phyloP scores from a whole-genome alignment of 1,140 invertebrate genomes.

The Pogonus chalceus region DNA sequence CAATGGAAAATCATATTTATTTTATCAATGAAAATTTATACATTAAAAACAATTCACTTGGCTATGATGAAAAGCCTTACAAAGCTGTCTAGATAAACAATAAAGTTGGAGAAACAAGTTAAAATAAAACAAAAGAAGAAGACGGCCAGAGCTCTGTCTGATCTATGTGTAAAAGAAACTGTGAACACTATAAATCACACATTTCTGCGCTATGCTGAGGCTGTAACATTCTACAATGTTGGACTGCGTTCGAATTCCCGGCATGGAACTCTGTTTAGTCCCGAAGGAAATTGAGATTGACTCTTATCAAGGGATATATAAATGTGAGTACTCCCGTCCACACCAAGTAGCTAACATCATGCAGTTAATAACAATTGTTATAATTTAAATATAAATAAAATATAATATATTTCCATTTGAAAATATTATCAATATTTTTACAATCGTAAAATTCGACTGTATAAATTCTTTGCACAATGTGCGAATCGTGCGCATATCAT shows the following conservation, averaged over 20 bases:
- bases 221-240: no score
- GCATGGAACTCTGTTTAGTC: not conserved
- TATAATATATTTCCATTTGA: no score
- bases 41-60: not conserved
- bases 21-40: not conserved
- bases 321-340: no score
- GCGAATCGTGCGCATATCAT: no score
- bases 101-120: not conserved
- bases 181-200: constrained; percentile 1
- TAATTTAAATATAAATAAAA: no score
- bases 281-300: constrained; percentile 5
- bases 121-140: not conserved
- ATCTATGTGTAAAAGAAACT: constrained; percentile 6
- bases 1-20: no score
- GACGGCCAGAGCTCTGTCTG: not conserved
- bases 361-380: no score
- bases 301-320: constrained; percentile 1
- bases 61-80: not conserved
- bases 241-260: not conserved
- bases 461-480: no score
- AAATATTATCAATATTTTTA: no score
- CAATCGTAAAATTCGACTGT: no score
- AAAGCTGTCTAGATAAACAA: not conserved
- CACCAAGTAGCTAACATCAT: no score
- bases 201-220: not conserved